These are phyloP conservation scores for Holothuria leucospilota DNA, from an alignment of 53 echinoderm and acorn worm genomes.

Conservation along the genomic window DNA sequence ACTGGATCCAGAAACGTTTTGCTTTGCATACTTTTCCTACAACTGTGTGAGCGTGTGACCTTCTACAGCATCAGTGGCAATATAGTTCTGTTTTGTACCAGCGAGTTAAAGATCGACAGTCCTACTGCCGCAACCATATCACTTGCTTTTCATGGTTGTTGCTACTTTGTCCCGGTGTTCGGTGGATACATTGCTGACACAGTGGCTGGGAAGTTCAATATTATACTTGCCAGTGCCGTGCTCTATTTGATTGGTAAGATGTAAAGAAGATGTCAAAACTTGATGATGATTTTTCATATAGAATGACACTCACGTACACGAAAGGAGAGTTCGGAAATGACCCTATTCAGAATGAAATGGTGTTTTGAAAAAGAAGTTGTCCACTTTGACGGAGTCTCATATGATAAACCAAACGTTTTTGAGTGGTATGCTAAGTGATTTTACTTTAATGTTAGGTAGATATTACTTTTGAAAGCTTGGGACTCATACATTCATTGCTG, in stretches of 20 bases:
- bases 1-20: constrained; percentile 66
- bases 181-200: constrained; percentile 95
- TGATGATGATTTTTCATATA: too few species aligned
- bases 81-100: constrained; percentile 87
- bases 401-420: too few species aligned
- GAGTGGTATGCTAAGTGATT: too few species aligned
- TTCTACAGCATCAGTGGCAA: constrained; percentile 91
- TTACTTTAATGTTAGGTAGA: too few species aligned
- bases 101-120: constrained; percentile 63
- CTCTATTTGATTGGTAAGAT: constrained; percentile 84
- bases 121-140: constrained; percentile 69
- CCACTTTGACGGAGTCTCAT: too few species aligned
- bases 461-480: too few species aligned
- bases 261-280: too few species aligned
- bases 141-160: constrained; percentile 78
- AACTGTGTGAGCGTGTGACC: constrained; percentile 91
- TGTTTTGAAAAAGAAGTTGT: too few species aligned
- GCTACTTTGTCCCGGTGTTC: constrained; percentile 85
- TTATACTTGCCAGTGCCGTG: constrained; percentile 76
- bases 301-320: too few species aligned
- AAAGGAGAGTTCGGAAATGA: too few species aligned
- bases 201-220: constrained; percentile 83
- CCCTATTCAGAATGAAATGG: too few species aligned
- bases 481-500: too few species aligned
- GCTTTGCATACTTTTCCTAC: constrained; percentile 82